Evolutionary conservation across 2,888 invertebrate genomes (phyloP), one percentile per base, ranked within the genome.

Genomic region (Ophioninae sp.): DNA sequence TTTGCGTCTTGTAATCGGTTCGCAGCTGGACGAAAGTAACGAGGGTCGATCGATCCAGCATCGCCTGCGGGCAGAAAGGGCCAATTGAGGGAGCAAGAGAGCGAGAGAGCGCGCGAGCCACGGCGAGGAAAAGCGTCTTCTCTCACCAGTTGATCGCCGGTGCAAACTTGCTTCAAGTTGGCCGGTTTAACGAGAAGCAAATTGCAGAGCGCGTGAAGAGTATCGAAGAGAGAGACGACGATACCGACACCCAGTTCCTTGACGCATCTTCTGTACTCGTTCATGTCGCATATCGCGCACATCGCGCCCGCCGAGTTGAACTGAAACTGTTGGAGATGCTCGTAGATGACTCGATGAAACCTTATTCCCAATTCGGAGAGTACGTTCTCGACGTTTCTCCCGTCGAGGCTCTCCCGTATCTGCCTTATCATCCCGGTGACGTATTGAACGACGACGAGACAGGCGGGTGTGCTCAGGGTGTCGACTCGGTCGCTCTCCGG

Each of bases 281-380:
- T 99, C 87, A 99, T 97, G 94, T 99, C 99, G 93, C 99, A 99
- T 88, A 99, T 98, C 2, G 98, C 98, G 92, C 98, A 96, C 97
- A 99, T 98, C 0, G 99, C 99, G 78, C 99, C 99, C 67, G 98
- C 96, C 6, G 98, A 97, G 93, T 97, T 98, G 91, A 98, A 99
- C 91, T 98, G 97, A 94, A 97, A 98, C 91, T 97, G 98, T 88
- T 97, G 96, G 86, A 99, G 94, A 93, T 99, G 99, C 86, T 99
- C 98, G 90, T 98, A 98, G 86, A 99, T 96, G 69, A 98, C 96
- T 72, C 98, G 95, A 93, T 99, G 99, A 85, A 99, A 95, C n/a
- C 98, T 95, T 37, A 97, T 95, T 0, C 99, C 99, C 23, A 99
- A 94, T 92, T 99, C 99, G 72, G 97, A 95, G 51, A 98, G 94